Evolutionary conservation across 2,888 invertebrate genomes (phyloP).

Genomic region (Diaprepes abbreviatus): DNA sequence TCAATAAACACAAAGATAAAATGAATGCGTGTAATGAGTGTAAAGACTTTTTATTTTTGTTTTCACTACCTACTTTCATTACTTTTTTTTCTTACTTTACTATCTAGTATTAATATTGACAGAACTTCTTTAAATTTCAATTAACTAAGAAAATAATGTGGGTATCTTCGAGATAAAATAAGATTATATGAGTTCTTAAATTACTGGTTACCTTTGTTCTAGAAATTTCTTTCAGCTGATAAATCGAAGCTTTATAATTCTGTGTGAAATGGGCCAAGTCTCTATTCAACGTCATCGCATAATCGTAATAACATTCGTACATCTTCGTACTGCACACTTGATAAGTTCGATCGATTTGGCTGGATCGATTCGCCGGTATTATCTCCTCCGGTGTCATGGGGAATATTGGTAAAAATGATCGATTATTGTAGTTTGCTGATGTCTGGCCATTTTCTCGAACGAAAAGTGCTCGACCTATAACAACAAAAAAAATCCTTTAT

Average conservation of each 20-base stretch:
- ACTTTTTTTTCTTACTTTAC: too few species aligned
- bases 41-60: too few species aligned
- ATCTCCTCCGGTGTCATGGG: constrained; percentile 78
- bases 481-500: too few species aligned
- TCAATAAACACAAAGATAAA: too few species aligned
- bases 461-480: constrained; percentile 75
- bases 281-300: constrained; percentile 85
- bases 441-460: constrained; percentile 83
- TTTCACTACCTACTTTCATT: too few species aligned
- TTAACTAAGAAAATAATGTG: too few species aligned
- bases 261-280: constrained; percentile 90
- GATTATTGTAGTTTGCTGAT: constrained; percentile 86
- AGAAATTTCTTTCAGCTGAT: constrained; percentile 65
- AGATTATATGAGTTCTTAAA: too few species aligned
- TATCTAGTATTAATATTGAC: too few species aligned
- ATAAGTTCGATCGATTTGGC: constrained; percentile 75
- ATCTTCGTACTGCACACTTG: constrained; percentile 79
- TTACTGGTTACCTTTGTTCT: constrained; percentile 67
- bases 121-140: too few species aligned
- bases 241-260: constrained; percentile 80
- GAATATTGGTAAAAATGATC: constrained; percentile 82
- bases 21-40: too few species aligned
- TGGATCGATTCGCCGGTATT: constrained; percentile 78
- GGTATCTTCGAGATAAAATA: background rate
- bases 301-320: constrained; percentile 91